These are phyloP conservation scores for Philypnodon macrostomus DNA, from an alignment of 2,797 vertebrate genomes.

Conservation along the genomic window DNA sequence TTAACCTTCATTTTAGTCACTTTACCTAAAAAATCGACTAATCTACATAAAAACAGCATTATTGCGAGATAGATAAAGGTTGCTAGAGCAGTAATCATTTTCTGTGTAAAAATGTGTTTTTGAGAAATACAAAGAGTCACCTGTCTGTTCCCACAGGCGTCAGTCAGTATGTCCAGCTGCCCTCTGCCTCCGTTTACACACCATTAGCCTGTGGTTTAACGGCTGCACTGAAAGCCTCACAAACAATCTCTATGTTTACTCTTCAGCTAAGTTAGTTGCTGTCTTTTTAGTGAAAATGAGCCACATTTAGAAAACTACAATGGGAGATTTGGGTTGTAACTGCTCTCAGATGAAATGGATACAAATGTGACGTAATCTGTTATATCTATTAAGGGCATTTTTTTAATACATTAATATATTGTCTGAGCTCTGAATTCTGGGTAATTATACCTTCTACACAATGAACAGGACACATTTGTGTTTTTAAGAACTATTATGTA, in stretches of 20 bases:
- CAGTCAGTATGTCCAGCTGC: conserved; percentile 72
- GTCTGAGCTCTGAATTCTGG: too few relatives aligned
- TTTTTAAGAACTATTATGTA: too few relatives aligned
- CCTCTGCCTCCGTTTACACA: conserved; percentile 55
- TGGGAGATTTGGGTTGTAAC: conserved; percentile 41
- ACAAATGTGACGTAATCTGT: too few relatives aligned
- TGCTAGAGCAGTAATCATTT: conserved; percentile 13
- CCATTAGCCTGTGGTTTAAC: conserved; percentile 65
- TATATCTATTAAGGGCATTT: too few relatives aligned
- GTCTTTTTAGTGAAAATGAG: conserved; percentile 36
- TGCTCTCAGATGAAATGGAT: conserved; percentile 35
- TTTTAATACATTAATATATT: too few relatives aligned
- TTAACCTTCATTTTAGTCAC: conserved; percentile 25
- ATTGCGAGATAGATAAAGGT: background rate
- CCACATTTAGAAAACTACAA: conserved; percentile 40
- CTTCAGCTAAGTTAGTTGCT: conserved; percentile 67
- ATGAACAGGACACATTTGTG: too few relatives aligned
- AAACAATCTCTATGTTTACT: conserved; percentile 60
- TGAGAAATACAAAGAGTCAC: conserved; percentile 58
- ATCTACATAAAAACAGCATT: conserved; percentile 4
- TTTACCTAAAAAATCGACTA: conserved; percentile 29
- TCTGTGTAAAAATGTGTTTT: conserved; percentile 12
- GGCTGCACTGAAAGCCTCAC: conserved; percentile 34
- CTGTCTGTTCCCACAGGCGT: conserved; percentile 67
- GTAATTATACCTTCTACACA: too few relatives aligned